A percentile compares a stretch with the other conserved stretches of the same genome.
phyloP scores from a whole-genome alignment of 2,113 vertebrate genomes.

The Mixornis gularis region DNA sequence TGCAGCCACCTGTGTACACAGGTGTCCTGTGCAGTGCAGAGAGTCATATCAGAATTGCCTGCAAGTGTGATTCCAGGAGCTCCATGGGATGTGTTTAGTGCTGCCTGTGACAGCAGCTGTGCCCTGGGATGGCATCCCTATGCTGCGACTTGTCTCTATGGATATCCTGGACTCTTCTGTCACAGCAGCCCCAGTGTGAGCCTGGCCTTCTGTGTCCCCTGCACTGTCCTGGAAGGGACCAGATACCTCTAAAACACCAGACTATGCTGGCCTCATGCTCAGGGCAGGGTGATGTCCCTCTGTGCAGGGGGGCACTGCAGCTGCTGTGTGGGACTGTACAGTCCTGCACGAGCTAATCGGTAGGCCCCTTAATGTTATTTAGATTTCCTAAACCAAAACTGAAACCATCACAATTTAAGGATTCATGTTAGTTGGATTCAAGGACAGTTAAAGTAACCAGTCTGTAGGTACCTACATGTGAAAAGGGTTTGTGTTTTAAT shows the following conservation, averaged over 20 bases:
- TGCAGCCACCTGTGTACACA: not conserved
- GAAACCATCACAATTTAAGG: not conserved
- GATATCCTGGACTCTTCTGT: not conserved
- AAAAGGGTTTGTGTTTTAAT: not conserved
- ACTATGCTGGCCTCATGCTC: too few species aligned
- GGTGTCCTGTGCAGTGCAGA: rapidly evolving
- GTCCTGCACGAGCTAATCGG: rapidly evolving
- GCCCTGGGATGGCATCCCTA: not conserved
- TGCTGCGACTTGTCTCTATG: not conserved
- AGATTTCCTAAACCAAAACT: not conserved
- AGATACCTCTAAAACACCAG: not conserved
- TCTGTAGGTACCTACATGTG: not conserved
- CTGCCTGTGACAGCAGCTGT: not conserved
- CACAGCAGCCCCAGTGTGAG: not conserved
- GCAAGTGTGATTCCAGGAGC: not conserved
- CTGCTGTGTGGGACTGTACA: too few species aligned
- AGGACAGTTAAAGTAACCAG: not conserved
- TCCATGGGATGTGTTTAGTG: not conserved
- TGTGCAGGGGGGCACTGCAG: not conserved
- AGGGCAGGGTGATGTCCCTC: not conserved
- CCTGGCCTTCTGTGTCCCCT: rapidly evolving
- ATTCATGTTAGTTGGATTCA: not conserved
- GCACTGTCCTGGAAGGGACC: not conserved
- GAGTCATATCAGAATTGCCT: not conserved
- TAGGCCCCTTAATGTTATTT: not conserved